Conservation (phyloP, 2,113 vertebrate species). For the Hiodon alosoides region DNA sequence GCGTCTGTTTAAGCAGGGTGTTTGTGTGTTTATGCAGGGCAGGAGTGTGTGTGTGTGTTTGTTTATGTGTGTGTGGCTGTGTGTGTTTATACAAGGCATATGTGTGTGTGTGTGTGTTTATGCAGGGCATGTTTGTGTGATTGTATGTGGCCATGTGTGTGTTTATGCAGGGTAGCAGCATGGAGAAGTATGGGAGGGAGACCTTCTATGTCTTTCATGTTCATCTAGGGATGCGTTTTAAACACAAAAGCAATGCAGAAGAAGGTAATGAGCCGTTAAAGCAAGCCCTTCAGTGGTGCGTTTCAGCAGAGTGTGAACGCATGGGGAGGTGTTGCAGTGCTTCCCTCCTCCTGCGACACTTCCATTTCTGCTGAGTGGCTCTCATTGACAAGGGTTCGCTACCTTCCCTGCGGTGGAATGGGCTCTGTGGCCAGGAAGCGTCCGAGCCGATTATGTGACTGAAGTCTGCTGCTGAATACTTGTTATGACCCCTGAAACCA, state of each 20-base stretch:
- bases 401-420: background rate
- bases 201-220: background rate
- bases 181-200: background rate
- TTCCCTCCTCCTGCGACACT: too few species aligned
- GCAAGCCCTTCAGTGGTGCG: background rate
- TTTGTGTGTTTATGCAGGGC: background rate
- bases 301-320: background rate
- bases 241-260: background rate
- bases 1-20: background rate
- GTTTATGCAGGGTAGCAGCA: background rate
- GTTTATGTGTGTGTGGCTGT: background rate
- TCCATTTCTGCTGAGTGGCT: background rate
- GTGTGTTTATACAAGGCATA: background rate
- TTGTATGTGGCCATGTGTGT: background rate
- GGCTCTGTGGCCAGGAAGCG: background rate
- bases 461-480: background rate
- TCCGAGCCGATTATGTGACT: background rate
- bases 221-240: slow-evolving; percentile 2
- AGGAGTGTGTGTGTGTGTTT: background rate
- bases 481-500: too few species aligned
- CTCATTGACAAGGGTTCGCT: too few species aligned
- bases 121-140: background rate
- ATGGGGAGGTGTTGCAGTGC: background rate
- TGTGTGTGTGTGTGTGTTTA: background rate
- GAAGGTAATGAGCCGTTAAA: background rate